A percentile compares a stretch with the other conserved stretches of the same genome.
Conservation (phyloP, 2,113 vertebrate species). For the Leuciscus idus region DNA sequence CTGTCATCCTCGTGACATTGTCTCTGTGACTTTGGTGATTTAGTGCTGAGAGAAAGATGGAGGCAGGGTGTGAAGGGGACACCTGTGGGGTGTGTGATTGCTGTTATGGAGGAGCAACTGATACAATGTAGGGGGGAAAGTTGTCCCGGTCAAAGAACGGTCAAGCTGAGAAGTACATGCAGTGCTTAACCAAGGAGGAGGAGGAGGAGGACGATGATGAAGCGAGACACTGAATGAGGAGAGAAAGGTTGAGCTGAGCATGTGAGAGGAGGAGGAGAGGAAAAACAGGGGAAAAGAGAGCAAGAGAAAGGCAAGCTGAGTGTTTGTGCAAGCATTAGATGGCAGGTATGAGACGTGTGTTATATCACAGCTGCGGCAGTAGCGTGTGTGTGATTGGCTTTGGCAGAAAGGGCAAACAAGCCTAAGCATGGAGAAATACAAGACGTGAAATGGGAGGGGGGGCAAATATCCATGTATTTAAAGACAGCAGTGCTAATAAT, state of each 20-base stretch:
- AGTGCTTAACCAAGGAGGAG: not conserved
- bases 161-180: slow-evolving; percentile 33
- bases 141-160: not conserved
- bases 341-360: slow-evolving; percentile 15
- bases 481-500: not conserved
- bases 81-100: slow-evolving; percentile 3
- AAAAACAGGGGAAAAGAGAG: not conserved
- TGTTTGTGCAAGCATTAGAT: slow-evolving; percentile 2
- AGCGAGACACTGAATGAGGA: not conserved
- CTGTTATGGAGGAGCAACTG: slow-evolving; percentile 10
- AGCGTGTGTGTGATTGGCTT: not conserved
- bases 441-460: not conserved
- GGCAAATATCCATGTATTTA: not conserved
- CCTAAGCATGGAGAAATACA: slow-evolving; percentile 19
- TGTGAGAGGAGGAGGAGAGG: not conserved
- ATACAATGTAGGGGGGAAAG: not conserved
- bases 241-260: slow-evolving; percentile 12
- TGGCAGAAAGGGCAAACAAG: slow-evolving; percentile 3
- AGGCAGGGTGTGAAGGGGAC: not conserved
- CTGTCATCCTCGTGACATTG: not conserved
- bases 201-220: slow-evolving; percentile 6
- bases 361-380: not conserved
- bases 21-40: slow-evolving; percentile 7
- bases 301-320: not conserved
- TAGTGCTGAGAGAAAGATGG: not conserved